phyloP scores from a whole-genome alignment of 2,888 invertebrate species.

The Alsophila aescularia region DNA sequence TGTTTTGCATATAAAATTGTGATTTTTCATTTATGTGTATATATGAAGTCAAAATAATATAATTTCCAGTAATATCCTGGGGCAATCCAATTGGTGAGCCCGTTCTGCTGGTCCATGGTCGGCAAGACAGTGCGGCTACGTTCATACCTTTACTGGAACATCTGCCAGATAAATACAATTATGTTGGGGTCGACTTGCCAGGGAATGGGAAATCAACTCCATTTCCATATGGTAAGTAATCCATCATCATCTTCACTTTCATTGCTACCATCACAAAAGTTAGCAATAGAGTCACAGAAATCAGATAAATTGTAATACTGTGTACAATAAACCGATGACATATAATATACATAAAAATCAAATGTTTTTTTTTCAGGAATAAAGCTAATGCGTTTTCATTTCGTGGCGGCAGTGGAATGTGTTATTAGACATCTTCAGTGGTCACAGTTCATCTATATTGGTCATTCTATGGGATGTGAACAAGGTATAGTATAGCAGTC shows the following conservation, averaged over 20 bases:
- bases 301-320: too few species aligned
- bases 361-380: slow-evolving; percentile 51
- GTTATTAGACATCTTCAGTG: slow-evolving; percentile 60
- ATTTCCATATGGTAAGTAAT: slow-evolving; percentile 73
- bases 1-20: too few species aligned
- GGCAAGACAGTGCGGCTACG: slow-evolving; percentile 86
- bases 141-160: slow-evolving; percentile 82
- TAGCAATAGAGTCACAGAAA: too few species aligned
- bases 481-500: slow-evolving; percentile 49
- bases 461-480: slow-evolving; percentile 75
- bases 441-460: slow-evolving; percentile 61
- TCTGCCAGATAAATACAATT: slow-evolving; percentile 68
- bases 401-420: slow-evolving; percentile 60
- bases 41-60: too few species aligned
- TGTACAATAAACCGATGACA: too few species aligned
- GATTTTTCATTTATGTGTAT: too few species aligned
- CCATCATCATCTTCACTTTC: too few species aligned
- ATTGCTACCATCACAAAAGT: too few species aligned
- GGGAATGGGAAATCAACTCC: slow-evolving; percentile 85
- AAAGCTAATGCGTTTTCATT: slow-evolving; percentile 63
- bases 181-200: slow-evolving; percentile 82
- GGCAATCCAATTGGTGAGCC: slow-evolving; percentile 77
- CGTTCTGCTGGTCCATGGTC: slow-evolving; percentile 85
- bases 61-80: slow-evolving; percentile 83
- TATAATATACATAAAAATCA: too few species aligned